Base-by-base conservation (phyloP, 64 coral and sea anemone species). In the Montipora capricornis region DNA sequence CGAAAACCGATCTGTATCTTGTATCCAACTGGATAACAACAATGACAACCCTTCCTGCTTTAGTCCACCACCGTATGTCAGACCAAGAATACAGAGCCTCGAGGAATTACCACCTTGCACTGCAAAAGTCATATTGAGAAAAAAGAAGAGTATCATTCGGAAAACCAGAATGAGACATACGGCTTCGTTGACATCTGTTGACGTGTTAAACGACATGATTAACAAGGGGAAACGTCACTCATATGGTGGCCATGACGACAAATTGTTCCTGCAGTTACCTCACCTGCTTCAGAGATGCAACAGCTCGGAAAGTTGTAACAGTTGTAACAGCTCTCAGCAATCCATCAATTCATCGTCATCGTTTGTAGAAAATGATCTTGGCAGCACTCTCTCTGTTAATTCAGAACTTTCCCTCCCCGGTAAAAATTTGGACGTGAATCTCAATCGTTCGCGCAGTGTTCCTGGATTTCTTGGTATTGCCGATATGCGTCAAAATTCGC, bases 51-150 rank as follows among this genome's bases (percentile, higher is more conserved):
- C 74, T 9, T 5, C 51, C 47, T 60, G 15, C 20, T 59, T 13
- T 22, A 77, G 76, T 44, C 92, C 92, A 46, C 92, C 92, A 4
- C 92, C 92, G 10, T 69, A 85, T 81, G 92, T 93, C 5, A 76
- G 92, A 8, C 92, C 92, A 10, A 58, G 92, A 11, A 88, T 93
- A 49, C 92, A 88, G 26, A 93, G 92, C 49, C 74, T 93, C 46
- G 92, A 93, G 19, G 58, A 93, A 79, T 67, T 93, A 50, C 87
- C 92, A 13, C 83, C 92, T n/a, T 68, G 85, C 19, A 78, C 83
- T 0, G 92, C 85, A 49, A 76, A 88, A 22, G 92, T 88, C 5
- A 79, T 93, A 55, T 60, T 93, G 0, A 67, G 84, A 46, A 93
- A 93, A 60, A 93, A 93, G 62, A 79, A 59, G 79, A 88, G 83